Evolutionary conservation across 1,140 invertebrate species (phyloP).

Genomic region (Colletes latitarsis): DNA sequence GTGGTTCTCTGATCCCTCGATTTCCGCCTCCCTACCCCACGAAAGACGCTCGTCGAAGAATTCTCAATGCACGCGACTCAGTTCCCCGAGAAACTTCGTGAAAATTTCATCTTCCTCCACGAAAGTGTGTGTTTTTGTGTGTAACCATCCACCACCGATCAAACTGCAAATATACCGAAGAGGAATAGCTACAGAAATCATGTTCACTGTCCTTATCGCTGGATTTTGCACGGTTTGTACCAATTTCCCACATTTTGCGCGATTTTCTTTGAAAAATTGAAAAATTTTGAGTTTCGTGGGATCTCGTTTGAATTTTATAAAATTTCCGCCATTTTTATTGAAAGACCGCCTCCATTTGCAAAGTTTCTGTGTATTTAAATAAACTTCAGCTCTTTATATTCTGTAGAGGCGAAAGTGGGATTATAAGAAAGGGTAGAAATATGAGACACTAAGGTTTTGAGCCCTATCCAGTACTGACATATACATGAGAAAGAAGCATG

Average conservation of each 20-base stretch:
- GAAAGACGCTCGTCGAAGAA: slow-evolving; percentile 55
- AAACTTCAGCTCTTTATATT: too few relatives aligned
- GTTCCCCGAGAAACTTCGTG: slow-evolving; percentile 74
- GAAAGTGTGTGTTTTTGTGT: slow-evolving; percentile 48
- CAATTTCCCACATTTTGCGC: neutral
- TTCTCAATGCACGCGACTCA: slow-evolving; percentile 71
- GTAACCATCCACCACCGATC: neutral
- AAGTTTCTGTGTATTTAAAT: too few relatives aligned
- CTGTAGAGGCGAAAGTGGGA: too few relatives aligned
- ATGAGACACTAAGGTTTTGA: too few relatives aligned
- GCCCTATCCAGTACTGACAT: too few relatives aligned
- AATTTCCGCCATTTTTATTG: too few relatives aligned
- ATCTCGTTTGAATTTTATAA: too few relatives aligned
- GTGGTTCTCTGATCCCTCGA: slow-evolving; percentile 70
- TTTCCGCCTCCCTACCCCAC: slow-evolving; percentile 65
- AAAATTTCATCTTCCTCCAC: slow-evolving; percentile 70
- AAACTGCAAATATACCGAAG: slow-evolving; percentile 20
- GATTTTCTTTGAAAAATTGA: too few relatives aligned
- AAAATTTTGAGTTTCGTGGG: too few relatives aligned
- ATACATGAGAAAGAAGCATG: too few relatives aligned
- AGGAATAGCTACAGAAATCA: slow-evolving; percentile 47
- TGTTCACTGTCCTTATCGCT: slow-evolving; percentile 76
- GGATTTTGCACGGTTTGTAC: slow-evolving; percentile 75
- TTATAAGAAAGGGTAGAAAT: too few relatives aligned
- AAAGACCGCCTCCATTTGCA: too few relatives aligned